Percentiles rank a stretch among this genome's conserved stretches.
Conservation (phyloP, 2,888 invertebrate species). For the Cepaea hortensis region DNA sequence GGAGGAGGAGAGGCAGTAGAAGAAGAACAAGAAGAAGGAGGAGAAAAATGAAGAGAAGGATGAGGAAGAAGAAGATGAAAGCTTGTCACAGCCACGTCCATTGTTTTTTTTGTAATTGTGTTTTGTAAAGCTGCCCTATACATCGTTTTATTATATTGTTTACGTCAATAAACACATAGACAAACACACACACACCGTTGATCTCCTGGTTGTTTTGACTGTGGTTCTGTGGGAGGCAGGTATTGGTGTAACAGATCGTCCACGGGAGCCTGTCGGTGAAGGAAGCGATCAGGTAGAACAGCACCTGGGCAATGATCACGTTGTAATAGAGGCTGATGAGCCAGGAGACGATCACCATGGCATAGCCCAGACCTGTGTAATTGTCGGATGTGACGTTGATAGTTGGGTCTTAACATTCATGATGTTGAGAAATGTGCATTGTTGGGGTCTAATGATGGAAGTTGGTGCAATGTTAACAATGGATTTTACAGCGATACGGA, state of each 20-base stretch:
- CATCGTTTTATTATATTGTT: no score
- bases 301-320: slow-evolving; percentile 74
- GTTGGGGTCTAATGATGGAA: no score
- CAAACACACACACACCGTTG: background rate
- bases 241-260: slow-evolving; percentile 69
- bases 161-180: background rate
- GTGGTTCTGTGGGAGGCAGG: slow-evolving; percentile 70
- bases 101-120: no score
- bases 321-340: slow-evolving; percentile 75
- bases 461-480: no score
- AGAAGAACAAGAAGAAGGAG: background rate
- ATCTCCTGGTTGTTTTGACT: background rate
- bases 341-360: slow-evolving; percentile 73
- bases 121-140: no score
- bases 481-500: no score
- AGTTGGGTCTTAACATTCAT: no score
- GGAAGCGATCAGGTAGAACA: slow-evolving; percentile 74
- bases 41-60: background rate
- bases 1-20: no score
- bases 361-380: slow-evolving; percentile 73
- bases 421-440: no score
- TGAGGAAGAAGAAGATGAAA: background rate
- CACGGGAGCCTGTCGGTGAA: slow-evolving; percentile 74
- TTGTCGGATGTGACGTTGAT: no score
- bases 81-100: no score